phyloP scores from a whole-genome alignment of 2,797 vertebrate species.

The Sebastes kiyomatsui region DNA sequence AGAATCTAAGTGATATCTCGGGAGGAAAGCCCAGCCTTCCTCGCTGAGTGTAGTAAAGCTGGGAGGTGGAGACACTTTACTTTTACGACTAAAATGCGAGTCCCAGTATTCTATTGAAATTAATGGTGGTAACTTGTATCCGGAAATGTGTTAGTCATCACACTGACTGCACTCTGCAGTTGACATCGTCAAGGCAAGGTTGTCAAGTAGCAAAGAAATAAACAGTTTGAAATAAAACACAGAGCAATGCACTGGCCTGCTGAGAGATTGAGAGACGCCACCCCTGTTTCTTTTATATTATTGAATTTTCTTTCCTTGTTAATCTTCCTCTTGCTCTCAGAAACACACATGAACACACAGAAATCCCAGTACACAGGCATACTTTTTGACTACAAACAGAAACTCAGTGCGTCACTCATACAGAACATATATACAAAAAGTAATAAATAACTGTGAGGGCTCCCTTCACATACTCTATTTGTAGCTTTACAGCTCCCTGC shows the following conservation, averaged over 20 bases:
- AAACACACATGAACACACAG: constrained; percentile 35
- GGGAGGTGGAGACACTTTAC: constrained; percentile 4
- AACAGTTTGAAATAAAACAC: constrained; percentile 71
- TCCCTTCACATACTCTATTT: constrained; percentile 19
- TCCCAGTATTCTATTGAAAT: constrained; percentile 30
- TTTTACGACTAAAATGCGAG: constrained; percentile 20
- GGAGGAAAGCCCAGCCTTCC: constrained; percentile 61
- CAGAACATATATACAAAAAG: constrained; percentile 56
- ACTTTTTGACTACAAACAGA: constrained; percentile 32
- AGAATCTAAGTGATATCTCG: neutral
- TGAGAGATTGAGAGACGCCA: constrained; percentile 30
- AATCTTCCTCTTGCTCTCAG: constrained; percentile 35
- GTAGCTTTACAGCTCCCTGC: constrained; percentile 25
- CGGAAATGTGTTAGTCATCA: constrained; percentile 55
- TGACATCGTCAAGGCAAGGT: constrained; percentile 82
- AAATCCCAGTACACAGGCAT: constrained; percentile 27
- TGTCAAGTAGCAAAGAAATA: constrained; percentile 75
- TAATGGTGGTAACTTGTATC: constrained; percentile 21
- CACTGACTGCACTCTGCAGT: constrained; percentile 72
- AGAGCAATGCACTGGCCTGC: constrained; percentile 56
- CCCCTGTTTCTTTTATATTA: neutral
- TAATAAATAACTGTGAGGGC: constrained; percentile 13
- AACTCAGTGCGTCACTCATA: constrained; percentile 36
- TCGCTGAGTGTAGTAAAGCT: constrained; percentile 3
- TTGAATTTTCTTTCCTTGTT: constrained; percentile 15